phyloP scores from a whole-genome alignment of 1,140 invertebrate genomes.

The Drosophila nannoptera region DNA sequence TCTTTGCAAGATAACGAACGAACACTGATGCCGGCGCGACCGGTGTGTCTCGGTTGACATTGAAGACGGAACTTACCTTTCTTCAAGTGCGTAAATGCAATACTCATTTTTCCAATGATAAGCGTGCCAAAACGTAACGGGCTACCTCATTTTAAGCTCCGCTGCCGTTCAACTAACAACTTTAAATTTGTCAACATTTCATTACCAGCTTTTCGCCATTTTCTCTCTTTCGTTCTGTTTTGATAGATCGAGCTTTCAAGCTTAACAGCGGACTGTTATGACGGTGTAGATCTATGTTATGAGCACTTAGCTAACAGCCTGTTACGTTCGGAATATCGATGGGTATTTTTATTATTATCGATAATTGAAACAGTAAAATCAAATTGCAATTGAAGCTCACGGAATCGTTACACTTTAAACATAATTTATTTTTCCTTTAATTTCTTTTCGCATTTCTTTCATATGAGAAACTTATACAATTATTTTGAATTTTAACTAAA shows the following conservation, averaged over 20 bases:
- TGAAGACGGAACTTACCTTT: constrained; percentile 52
- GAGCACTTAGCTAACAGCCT: constrained; percentile 5
- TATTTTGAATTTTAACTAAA: constrained; percentile 78
- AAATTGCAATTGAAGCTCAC: background rate
- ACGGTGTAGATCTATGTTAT: background rate
- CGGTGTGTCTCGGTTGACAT: background rate
- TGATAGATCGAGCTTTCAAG: constrained; percentile 1
- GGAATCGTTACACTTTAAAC: constrained; percentile 17
- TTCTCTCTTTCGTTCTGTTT: background rate
- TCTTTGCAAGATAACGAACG: constrained; percentile 1
- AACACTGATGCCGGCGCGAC: background rate
- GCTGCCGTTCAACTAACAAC: background rate
- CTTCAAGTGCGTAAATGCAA: constrained; percentile 58
- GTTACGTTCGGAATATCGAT: background rate
- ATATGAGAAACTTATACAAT: constrained; percentile 72
- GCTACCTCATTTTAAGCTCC: background rate
- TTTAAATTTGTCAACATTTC: constrained; percentile 9
- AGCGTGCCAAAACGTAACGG: constrained; percentile 9
- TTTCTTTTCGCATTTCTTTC: constrained; percentile 71
- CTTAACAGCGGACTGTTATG: background rate
- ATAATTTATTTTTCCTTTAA: constrained; percentile 66
- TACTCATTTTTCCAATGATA: constrained; percentile 22
- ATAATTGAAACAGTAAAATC: background rate
- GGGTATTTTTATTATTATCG: background rate
- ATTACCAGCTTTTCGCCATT: background rate